Evolutionary conservation across 2,797 vertebrate species (phyloP).

Genomic region (Emys orbicularis): DNA sequence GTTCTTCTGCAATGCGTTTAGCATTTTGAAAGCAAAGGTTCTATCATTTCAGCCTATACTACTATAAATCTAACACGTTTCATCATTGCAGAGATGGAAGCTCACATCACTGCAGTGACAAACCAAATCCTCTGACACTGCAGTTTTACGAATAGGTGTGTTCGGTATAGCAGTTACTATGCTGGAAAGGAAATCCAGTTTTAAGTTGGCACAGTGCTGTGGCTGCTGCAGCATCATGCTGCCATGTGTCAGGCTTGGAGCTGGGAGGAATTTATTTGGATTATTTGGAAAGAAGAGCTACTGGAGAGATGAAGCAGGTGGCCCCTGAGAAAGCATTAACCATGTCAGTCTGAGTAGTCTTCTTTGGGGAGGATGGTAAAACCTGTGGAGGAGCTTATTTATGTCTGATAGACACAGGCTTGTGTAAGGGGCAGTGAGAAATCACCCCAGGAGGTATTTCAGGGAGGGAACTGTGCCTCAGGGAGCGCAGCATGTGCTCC

Average conservation of each 20-base stretch:
- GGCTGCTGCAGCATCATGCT: constrained; percentile 12
- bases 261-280: constrained; percentile 10
- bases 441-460: neutral
- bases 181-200: constrained; percentile 3
- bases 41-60: neutral
- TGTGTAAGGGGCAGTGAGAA: neutral
- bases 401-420: neutral
- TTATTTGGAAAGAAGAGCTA: neutral
- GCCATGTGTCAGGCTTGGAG: neutral
- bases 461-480: neutral
- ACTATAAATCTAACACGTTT: constrained; percentile 26
- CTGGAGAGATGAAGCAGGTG: neutral
- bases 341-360: fast-evolving
- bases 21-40: neutral
- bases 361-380: neutral
- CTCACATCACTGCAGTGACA: neutral
- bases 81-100: neutral
- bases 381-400: neutral
- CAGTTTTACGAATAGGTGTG: neutral
- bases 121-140: neutral
- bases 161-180: neutral
- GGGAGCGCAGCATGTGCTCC: neutral
- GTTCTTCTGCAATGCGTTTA: neutral
- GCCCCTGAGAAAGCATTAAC: neutral
- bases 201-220: neutral